Base-by-base conservation (phyloP, 2,888 invertebrate species). In the Pterobdella sp. region DNA sequence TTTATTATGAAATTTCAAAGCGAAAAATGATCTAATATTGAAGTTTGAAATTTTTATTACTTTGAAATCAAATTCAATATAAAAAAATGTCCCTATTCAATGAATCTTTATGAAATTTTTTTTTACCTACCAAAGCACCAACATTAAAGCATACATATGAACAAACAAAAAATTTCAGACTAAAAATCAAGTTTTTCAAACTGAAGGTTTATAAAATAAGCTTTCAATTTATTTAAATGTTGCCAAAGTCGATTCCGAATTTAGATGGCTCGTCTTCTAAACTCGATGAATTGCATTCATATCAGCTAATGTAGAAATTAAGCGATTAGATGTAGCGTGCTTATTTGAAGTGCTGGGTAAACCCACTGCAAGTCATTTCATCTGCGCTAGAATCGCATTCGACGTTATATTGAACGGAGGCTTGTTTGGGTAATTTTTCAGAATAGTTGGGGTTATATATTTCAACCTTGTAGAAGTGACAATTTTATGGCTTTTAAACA, bases 331-430 rank as follows among this genome's bases (percentile, higher is more conserved):
- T 14, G 60, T 3, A n/a, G 60, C 26, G 26, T 22, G 4, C 26
- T 22, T 18, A 26, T 18, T 7, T 22, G 18, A 26, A 3, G 7
- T 56, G 14, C n/a, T 18, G 34, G 66, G 32, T 22, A 34, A 22
- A 2, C 22, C 29, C 14, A 34, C 66, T 7, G 34, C n/a, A 10
- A 65, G 64, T 72, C 37, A 72, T 60, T 49, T 72, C 68, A 49
- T 77, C 77, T 49, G 77, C 81, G 1, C 80, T 80, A 1, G 81
- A 80, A 66, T 80, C 80, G 65, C 82, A 81, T 37, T 81, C 82
- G 64, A 80, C 74, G 18, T 94, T 94, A 82, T 94, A 94, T 83
- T 95, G 95, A 81, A 95, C 87, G 0, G 95, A 94, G 0, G 93
- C 90, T 76, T 88, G 85, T 1, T 88, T 88, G 31, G 93, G 92